Evolutionary conservation across 2,113 vertebrate species (phyloP).

Genomic region (Strigops habroptila): DNA sequence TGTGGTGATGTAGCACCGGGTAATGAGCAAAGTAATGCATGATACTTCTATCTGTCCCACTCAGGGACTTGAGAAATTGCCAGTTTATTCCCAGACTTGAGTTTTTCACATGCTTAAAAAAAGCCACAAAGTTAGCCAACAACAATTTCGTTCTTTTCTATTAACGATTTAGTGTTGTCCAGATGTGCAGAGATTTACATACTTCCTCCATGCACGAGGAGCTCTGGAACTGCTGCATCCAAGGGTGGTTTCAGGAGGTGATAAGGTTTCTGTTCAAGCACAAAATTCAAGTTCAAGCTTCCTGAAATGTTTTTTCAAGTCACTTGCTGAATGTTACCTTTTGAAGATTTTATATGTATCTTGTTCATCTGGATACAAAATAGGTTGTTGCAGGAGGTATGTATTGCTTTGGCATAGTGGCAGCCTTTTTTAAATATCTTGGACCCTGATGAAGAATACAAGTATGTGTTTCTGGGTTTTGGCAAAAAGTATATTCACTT

Average conservation of each 20-base stretch:
- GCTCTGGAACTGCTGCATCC: not conserved
- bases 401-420: not conserved
- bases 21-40: not conserved
- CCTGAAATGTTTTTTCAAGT: not conserved
- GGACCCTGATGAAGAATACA: not conserved
- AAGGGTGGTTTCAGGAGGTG: not conserved
- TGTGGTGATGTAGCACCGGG: not conserved
- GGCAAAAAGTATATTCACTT: not conserved
- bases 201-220: not conserved
- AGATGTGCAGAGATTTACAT: not conserved
- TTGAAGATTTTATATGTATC: not conserved
- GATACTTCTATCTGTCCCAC: not conserved
- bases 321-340: not conserved
- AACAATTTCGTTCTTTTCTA: not conserved
- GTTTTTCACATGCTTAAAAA: not conserved
- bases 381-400: not conserved
- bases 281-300: no score
- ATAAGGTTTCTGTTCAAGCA: not conserved
- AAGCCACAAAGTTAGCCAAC: not conserved
- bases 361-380: not conserved
- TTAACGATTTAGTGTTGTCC: not conserved
- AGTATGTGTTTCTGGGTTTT: not conserved
- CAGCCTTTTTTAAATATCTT: not conserved
- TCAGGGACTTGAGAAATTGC: not conserved
- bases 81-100: not conserved